Evolutionary conservation across 1,140 invertebrate species (phyloP).

Genomic region (Caenorhabditis brenneri): DNA sequence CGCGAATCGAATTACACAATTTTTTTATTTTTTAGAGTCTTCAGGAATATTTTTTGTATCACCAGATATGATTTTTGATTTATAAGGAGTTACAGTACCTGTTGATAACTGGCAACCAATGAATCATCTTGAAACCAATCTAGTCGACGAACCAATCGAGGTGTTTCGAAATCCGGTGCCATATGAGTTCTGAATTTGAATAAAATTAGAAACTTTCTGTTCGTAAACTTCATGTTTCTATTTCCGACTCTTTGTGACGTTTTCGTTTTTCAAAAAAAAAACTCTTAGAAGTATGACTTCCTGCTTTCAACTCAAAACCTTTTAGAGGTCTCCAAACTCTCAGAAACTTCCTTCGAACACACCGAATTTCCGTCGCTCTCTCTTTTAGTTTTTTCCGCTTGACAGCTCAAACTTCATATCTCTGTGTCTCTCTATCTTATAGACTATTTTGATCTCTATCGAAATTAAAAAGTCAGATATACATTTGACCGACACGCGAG

Average conservation of each 20-base stretch:
- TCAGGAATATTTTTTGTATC: not conserved
- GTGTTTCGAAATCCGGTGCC: slow-evolving; percentile 58
- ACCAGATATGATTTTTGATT: not conserved
- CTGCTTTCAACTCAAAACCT: not conserved
- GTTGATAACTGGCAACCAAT: slow-evolving; percentile 53
- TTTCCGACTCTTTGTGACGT: not conserved
- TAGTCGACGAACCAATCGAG: slow-evolving; percentile 53
- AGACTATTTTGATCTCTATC: not conserved
- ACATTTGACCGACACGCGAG: not conserved
- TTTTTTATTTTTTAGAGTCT: not conserved
- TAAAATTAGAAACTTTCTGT: not conserved
- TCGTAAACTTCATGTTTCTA: not conserved
- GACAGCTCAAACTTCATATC: not conserved
- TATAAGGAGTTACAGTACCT: slow-evolving; percentile 28
- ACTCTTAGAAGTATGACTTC: not conserved
- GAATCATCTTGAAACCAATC: slow-evolving; percentile 58
- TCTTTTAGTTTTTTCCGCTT: slow-evolving; percentile 22
- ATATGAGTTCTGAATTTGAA: slow-evolving; percentile 52
- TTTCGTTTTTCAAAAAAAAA: not conserved
- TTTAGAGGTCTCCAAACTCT: slow-evolving; percentile 23
- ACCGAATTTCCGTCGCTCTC: slow-evolving; percentile 10
- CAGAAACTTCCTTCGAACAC: slow-evolving; percentile 36
- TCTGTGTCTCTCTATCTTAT: not conserved
- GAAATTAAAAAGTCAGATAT: slow-evolving; percentile 31
- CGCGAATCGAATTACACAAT: slow-evolving; percentile 30